Evolutionary conservation across 2,888 invertebrate genomes (phyloP), one percentile per base, ranked within the genome.

Genomic region (Mimachlamys varia): DNA sequence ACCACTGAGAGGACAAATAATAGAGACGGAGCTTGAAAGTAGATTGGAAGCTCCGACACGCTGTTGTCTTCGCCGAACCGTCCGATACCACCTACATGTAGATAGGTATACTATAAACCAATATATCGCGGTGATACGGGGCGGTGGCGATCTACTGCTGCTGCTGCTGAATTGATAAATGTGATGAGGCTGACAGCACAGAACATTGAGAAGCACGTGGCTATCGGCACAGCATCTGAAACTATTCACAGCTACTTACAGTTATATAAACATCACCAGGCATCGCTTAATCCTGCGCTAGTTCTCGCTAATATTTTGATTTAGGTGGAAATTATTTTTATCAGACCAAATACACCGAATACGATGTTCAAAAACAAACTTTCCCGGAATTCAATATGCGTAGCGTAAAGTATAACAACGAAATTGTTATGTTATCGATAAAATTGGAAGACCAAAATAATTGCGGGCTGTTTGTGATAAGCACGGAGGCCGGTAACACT

Each of bases 231-330:
- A 15, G 76, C 76, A 76, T 33, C 76, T 33, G 76, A 27, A 2
- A 76, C 33, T 27, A 76, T 76, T 76, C 76, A 76, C 76, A 76
- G 27, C 76, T 33, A 76, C 76, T 76, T 76, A 76, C 33, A 76
- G 76, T 76, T 33, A 19, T 76, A 76, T 76, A 76, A 76, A 76
- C 76, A 76, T 33, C 33, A 76, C 2, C 27, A 17, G 27, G 76
- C 13, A 76, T 13, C 76, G 76, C 76, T 76, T 76, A 76, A 58
- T 33, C 76, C 13, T 12, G 15, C 33, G 33, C 76, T 76, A 76
- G 4, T 33, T 27, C 76, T 76, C 76, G 62, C 33, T 76, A 27
- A 33, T 76, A 76, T 76, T 76, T 76, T 76, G 76, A 76, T 76
- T 76, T 76, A 76, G 76, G 76, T 27, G 33, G 33, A 76, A 76